Percentiles rank a stretch among this genome's conserved stretches.
Evolutionary conservation across 2,797 vertebrate genomes (phyloP).

Genomic region (Holocentrus rufus): DNA sequence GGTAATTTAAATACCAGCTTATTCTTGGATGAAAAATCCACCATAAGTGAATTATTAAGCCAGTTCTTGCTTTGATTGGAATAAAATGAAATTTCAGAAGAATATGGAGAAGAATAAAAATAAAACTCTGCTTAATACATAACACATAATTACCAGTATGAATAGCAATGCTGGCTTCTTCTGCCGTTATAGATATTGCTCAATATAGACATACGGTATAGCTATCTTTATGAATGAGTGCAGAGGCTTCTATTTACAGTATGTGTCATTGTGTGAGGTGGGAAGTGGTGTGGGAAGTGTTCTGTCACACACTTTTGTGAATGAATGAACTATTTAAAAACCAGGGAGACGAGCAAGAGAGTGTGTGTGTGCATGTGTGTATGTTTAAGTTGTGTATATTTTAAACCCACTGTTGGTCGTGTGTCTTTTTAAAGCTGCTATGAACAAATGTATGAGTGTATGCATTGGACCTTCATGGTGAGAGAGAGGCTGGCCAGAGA

Average conservation of each 20-base stretch:
- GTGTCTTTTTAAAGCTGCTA: conserved; percentile 30
- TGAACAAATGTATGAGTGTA: not conserved
- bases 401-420: conserved; percentile 9
- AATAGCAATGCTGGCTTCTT: not conserved
- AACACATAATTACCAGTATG: not conserved
- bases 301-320: conserved; percentile 52
- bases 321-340: conserved; percentile 59
- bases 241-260: conserved; percentile 26
- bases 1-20: conserved; percentile 62
- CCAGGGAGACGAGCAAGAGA: conserved; percentile 1
- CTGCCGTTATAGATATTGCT: not conserved
- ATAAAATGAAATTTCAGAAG: not conserved
- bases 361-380: not conserved
- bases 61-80: conserved; percentile 24
- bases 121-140: not conserved
- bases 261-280: conserved; percentile 29
- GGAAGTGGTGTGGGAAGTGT: conserved; percentile 46
- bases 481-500: too few species aligned
- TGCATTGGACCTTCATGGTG: too few species aligned
- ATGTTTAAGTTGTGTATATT: conserved; percentile 22
- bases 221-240: conserved; percentile 54
- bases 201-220: not conserved
- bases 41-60: conserved; percentile 54
- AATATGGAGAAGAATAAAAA: conserved; percentile 2
- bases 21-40: conserved; percentile 28